phyloP scores from a whole-genome alignment of 2,888 invertebrate species.

The Machimus rusticus region DNA sequence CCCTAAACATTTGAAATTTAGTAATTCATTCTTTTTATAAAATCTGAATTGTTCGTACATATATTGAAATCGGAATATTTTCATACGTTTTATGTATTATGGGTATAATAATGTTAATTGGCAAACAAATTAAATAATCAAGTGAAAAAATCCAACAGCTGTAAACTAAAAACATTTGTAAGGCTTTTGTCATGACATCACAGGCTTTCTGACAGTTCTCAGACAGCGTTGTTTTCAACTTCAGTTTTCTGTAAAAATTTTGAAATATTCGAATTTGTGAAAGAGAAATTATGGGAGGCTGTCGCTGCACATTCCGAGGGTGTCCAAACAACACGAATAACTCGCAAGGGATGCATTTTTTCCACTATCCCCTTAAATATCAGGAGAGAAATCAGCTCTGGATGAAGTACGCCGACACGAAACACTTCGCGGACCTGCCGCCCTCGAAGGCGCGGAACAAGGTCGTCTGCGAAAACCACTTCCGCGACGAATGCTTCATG shows the following conservation, averaged over 20 bases:
- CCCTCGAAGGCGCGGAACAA: constrained; percentile 63
- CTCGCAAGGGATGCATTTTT: constrained; percentile 63
- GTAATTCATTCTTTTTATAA: too few species aligned
- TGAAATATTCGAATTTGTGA: neutral
- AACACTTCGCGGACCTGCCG: constrained; percentile 55
- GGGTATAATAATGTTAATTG: too few species aligned
- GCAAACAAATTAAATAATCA: too few species aligned
- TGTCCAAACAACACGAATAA: constrained; percentile 63
- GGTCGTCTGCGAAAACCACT: constrained; percentile 65
- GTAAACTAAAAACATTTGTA: neutral
- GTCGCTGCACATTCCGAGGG: constrained; percentile 65
- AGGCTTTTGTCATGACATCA: neutral
- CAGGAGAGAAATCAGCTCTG: constrained; percentile 51
- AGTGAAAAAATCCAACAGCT: too few species aligned
- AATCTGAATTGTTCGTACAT: too few species aligned
- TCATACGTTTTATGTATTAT: too few species aligned
- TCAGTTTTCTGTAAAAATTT: neutral
- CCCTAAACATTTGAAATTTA: neutral
- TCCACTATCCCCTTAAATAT: constrained; percentile 64
- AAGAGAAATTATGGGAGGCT: constrained; percentile 64
- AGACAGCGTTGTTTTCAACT: neutral
- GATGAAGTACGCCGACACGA: constrained; percentile 52
- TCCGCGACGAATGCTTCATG: constrained; percentile 64
- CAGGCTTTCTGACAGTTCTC: neutral
- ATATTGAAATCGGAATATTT: too few species aligned